Base-by-base conservation (phyloP, 2,113 vertebrate genomes). In the Gorsachius goisagi region DNA sequence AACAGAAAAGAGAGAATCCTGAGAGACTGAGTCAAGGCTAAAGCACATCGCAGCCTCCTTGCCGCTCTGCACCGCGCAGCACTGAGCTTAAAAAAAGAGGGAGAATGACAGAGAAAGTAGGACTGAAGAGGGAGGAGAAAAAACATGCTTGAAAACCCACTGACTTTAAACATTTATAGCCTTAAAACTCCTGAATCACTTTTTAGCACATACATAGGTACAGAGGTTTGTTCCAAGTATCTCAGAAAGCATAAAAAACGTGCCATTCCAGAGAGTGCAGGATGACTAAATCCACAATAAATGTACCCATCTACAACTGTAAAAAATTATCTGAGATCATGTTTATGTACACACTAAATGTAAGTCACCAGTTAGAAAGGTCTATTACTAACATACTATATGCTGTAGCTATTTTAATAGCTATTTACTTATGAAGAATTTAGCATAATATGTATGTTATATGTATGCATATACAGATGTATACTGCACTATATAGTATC, bases 161-260 rank as follows among this genome's bases (percentile, higher is more conserved):
- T 87, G 69, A 67, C 45, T 95, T 95, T 82, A 96, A 97, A 87
- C 35, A 91, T 82, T 84, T 85, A 89, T 64, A 87, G 47, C 45
- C 41, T 87, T 90, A 96, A 89, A 94, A 90, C 55, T 76, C 95
- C 50, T 17, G 44, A 93, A 90, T 77, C 79, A 44, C 24, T 90
- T 94, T 84, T 89, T 55, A 96, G 63, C 72, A 82, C 20, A 76
- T 9, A 82, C 20, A 76, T 9, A 84, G 66, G 30, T 73, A 75
- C 33, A 85, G 76, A 76, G 27, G 30, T 68, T 89, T 94, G 45
- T 77, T 81, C 45, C 62, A 89, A 89, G 90, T 39, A 88, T 58
- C 72, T 81, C 74, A 71, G 47, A 86, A 93, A 95, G 52, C 39
- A 56, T 53, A 93, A 90, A 88, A 90, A 80, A 39, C 4, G 6